A percentile compares a stretch with the other conserved stretches of the same genome.
phyloP scores from a whole-genome alignment of 2,888 invertebrate genomes.

The Rotaria magnacalcarata region DNA sequence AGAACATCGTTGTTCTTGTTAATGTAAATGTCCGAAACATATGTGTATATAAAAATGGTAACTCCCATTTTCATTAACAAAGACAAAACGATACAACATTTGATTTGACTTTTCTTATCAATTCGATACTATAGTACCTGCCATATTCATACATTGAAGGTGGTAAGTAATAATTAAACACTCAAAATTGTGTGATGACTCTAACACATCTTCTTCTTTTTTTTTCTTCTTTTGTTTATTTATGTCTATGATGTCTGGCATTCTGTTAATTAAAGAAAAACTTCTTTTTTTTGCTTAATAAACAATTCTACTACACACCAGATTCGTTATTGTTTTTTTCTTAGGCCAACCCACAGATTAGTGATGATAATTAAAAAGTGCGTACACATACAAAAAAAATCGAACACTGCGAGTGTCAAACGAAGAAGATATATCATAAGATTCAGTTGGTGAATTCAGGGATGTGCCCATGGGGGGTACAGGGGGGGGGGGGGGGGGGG shows the following conservation, averaged over 20 bases:
- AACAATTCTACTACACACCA: slow-evolving; percentile 23
- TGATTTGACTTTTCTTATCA: slow-evolving; percentile 18
- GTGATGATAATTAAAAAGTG: background rate
- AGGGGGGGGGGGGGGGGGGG: too few relatives aligned
- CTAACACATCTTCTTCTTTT: background rate
- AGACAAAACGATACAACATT: background rate
- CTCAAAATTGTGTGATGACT: background rate
- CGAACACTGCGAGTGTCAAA: background rate
- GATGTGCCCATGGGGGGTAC: too few relatives aligned
- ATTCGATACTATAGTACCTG: background rate
- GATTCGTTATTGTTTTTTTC: slow-evolving; percentile 11
- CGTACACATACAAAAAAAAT: too few relatives aligned
- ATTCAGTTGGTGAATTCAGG: background rate
- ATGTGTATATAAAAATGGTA: background rate
- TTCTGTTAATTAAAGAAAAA: slow-evolving; percentile 23
- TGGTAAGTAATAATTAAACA: slow-evolving; percentile 11
- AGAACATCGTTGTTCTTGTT: background rate
- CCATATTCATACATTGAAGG: background rate
- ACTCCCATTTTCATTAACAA: background rate
- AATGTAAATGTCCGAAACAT: slow-evolving; percentile 18
- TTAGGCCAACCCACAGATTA: background rate
- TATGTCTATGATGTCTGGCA: background rate
- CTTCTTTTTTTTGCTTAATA: background rate
- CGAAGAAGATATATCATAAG: background rate
- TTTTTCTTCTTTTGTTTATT: background rate